These are phyloP conservation scores for Brachionichthys hirsutus DNA, from an alignment of 2,113 vertebrate species.

Conservation along the genomic window DNA sequence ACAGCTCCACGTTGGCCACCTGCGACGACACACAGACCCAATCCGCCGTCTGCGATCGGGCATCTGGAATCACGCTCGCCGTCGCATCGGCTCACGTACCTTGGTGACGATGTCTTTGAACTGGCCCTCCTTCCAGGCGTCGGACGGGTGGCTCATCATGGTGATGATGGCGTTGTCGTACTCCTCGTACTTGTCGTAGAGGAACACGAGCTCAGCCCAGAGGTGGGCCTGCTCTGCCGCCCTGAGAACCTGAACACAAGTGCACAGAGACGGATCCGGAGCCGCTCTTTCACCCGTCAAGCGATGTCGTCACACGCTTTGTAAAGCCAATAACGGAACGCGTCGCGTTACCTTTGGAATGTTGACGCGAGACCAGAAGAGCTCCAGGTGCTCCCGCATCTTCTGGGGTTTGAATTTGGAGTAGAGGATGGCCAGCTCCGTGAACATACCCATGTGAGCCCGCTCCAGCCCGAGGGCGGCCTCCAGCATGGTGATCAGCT, in stretches of 20 bases:
- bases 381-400: constrained; percentile 98
- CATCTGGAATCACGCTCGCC: no score
- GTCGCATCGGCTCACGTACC: no score
- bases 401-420: constrained; percentile 99
- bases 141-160: constrained; percentile 98
- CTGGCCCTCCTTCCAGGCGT: constrained; percentile 98
- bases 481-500: constrained; percentile 98
- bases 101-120: constrained; percentile 99
- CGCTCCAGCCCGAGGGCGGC: constrained; percentile 94
- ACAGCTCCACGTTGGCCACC: constrained; percentile 98
- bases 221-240: constrained; percentile 98
- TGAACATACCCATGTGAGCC: constrained; percentile 99
- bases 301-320: not conserved
- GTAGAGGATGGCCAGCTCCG: constrained; percentile 97
- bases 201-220: constrained; percentile 96
- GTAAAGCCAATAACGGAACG: not conserved
- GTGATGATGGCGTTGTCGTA: constrained; percentile 99
- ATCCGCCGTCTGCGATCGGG: not conserved
- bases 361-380: constrained; percentile 99
- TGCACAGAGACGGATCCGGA: not conserved
- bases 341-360: constrained; percentile 89
- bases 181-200: constrained; percentile 99
- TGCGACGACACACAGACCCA: constrained; percentile 54
- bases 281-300: no score
- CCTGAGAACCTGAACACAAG: constrained; percentile 86